Conservation (phyloP, 2,797 vertebrate genomes). For the Halcyon badia region DNA sequence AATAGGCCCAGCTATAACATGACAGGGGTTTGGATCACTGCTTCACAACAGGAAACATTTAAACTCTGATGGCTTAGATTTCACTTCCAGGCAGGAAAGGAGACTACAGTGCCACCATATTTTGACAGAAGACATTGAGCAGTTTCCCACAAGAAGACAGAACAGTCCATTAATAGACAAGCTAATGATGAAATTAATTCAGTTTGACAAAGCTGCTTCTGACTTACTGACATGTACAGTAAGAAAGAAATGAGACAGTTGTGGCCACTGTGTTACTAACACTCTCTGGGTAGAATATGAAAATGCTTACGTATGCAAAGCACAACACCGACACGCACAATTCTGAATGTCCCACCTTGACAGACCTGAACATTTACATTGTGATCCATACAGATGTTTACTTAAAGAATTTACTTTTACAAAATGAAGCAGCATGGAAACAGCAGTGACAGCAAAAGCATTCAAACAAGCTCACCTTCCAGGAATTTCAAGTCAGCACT, state of each 20-base stretch:
- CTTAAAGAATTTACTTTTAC: not conserved
- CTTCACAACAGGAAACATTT: not conserved
- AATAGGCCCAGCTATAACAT: not conserved
- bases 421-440: not conserved
- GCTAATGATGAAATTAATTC: constrained; percentile 13
- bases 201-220: not conserved
- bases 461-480: not conserved
- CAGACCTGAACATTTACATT: not conserved
- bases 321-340: not conserved
- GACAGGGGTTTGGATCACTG: not conserved
- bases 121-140: not conserved
- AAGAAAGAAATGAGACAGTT: not conserved
- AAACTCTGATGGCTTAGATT: not conserved
- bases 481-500: not conserved
- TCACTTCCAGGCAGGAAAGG: not conserved
- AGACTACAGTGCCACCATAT: not conserved
- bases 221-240: not conserved
- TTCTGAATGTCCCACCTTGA: not conserved
- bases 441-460: not conserved
- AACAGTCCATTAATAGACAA: not conserved
- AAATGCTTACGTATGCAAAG: not conserved
- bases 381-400: not conserved
- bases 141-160: not conserved
- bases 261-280: not conserved
- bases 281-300: not conserved